Base-by-base conservation (phyloP, 2,888 invertebrate genomes). In the Osmoderma eremita region DNA sequence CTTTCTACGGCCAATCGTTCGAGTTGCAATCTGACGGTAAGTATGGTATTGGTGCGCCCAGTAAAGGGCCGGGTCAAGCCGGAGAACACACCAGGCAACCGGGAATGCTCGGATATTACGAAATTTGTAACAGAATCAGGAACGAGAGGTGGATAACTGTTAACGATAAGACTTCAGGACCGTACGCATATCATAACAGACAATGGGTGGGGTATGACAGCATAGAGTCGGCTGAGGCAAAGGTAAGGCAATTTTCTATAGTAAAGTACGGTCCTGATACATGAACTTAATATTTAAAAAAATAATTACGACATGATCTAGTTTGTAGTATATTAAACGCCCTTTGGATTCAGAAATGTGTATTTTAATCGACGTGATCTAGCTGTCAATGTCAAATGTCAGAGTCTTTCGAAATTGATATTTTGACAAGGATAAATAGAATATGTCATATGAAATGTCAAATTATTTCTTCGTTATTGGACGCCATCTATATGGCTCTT, bases 201-300 rank as follows among this genome's bases (percentile, higher is more conserved):
- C 95, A 96, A 77, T 96, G 96, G 94, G 94, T 95, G 39, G 92
- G 95, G 45, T 97, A 89, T 77, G 97, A 97, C 77, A 93, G 95
- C 80, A 84, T 87, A 0, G 87, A 88, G 67, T 94, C 94, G 12
- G 86, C 95, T 13, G 87, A 85, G 68, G 87, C 88, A 72, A 94
- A 94, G 83, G 92, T 91, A 70, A 77, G 42, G 53, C 1, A 3
- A 17, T 42, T 42, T 49, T 13, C 12, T 22, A 12, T 10, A 18
- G 18, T 8, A 18, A 24, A 24, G 24, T 24, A 24, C 24, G 24
- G 5, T 24, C 24, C n/a, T n/a, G n/a, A n/a, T n/a, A n/a, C n/a
- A n/a, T n/a, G n/a, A n/a, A n/a, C n/a, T n/a, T n/a, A n/a, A 24
- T 24, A 24, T 24, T 4, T 24, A 24, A 24, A 24, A 24, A 24